These are phyloP conservation scores for Mantis religiosa DNA, from an alignment of 2,888 invertebrate species.

Conservation along the genomic window DNA sequence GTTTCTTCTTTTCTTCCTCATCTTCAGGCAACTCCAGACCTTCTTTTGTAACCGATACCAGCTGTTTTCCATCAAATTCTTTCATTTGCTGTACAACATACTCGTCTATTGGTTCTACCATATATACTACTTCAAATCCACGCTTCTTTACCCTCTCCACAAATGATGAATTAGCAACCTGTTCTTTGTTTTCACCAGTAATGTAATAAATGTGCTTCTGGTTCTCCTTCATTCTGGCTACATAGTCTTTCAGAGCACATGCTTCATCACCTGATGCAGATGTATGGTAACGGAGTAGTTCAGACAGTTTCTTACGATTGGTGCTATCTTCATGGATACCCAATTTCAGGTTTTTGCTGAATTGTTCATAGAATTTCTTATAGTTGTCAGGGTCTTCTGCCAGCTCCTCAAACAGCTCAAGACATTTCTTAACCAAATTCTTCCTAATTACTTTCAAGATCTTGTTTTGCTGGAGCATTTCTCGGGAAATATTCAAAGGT, in stretches of 20 bases:
- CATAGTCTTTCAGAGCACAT: conserved; percentile 93
- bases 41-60: conserved; percentile 97
- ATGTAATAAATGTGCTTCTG: conserved; percentile 99
- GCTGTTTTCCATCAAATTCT: conserved; percentile 93
- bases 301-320: conserved; percentile 85
- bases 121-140: conserved; percentile 96
- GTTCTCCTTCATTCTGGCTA: conserved; percentile 95
- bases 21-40: conserved; percentile 95
- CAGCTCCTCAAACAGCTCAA: conserved; percentile 94
- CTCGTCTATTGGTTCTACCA: conserved; percentile 99
- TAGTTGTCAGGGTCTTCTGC: conserved; percentile 95
- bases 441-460: conserved; percentile 98
- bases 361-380: conserved; percentile 98
- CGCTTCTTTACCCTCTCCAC: conserved; percentile 97
- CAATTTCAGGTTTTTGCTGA: conserved; percentile 93
- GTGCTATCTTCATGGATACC: conserved; percentile 97
- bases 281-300: conserved; percentile 87
- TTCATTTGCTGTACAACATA: conserved; percentile 98
- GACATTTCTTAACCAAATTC: conserved; percentile 96
- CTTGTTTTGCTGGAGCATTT: conserved; percentile 99
- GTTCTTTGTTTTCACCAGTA: conserved; percentile 91
- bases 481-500: conserved; percentile 97
- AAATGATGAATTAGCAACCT: conserved; percentile 93
- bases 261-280: conserved; percentile 92
- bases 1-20: conserved; percentile 95